phyloP scores from a whole-genome alignment of 2,113 vertebrate species.

The Macroglossus sobrinus region DNA sequence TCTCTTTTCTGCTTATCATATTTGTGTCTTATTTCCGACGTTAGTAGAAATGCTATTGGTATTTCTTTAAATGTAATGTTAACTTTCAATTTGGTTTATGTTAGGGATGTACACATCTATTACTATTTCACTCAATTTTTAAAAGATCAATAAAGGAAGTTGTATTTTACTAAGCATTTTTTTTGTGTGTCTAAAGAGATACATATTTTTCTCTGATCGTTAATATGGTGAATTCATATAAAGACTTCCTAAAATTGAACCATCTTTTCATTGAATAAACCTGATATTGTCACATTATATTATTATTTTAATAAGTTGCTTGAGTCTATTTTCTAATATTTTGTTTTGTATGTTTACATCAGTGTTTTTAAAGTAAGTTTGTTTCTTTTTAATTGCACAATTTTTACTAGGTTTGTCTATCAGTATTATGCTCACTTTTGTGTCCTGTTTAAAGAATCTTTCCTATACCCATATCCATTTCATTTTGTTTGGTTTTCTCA shows the following conservation, averaged over 20 bases:
- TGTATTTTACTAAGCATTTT: background rate
- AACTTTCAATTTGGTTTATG: background rate
- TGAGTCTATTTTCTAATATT: background rate
- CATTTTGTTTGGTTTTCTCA: background rate
- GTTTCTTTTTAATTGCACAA: background rate
- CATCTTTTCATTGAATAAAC: background rate
- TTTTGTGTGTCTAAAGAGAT: background rate
- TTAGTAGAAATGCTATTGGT: background rate
- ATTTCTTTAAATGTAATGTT: background rate
- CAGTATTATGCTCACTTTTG: background rate
- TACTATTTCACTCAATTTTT: background rate
- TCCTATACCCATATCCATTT: background rate
- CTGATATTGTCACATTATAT: background rate
- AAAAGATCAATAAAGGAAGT: background rate
- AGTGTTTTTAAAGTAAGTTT: background rate
- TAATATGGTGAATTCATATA: background rate
- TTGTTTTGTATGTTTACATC: background rate
- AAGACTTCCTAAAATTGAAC: background rate
- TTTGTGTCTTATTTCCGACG: background rate
- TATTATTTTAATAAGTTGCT: background rate
- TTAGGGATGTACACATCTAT: background rate
- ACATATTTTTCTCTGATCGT: background rate
- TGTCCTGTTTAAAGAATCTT: background rate
- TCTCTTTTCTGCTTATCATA: background rate
- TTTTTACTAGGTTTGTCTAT: background rate